These are phyloP conservation scores for Excalfactoria chinensis DNA, from an alignment of 2,113 vertebrate genomes.

Conservation along the genomic window DNA sequence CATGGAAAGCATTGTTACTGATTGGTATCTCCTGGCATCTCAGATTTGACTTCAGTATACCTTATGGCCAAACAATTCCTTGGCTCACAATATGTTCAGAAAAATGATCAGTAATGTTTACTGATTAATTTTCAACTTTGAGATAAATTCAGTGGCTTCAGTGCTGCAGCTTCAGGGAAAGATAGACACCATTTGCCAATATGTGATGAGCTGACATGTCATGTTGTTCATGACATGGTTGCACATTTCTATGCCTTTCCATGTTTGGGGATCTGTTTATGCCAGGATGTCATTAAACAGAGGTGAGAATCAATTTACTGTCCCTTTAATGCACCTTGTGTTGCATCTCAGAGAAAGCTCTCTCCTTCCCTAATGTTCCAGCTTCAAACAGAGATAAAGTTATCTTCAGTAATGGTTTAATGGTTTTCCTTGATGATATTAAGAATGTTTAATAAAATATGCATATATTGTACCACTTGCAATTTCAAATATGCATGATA, in stretches of 20 bases:
- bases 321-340: background rate
- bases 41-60: background rate
- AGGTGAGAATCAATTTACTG: background rate
- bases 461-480: background rate
- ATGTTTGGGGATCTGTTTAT: background rate
- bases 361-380: background rate
- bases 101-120: background rate
- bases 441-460: background rate
- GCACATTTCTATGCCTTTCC: no score
- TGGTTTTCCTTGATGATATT: background rate
- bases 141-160: slow-evolving; percentile 31
- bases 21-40: slow-evolving; percentile 3
- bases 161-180: background rate
- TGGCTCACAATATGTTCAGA: background rate
- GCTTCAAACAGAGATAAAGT: background rate
- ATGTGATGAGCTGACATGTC: no score
- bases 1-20: background rate
- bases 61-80: background rate
- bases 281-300: background rate
- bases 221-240: background rate
- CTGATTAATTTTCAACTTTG: slow-evolving; percentile 42
- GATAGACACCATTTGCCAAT: background rate
- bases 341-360: background rate
- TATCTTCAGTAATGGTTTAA: background rate
- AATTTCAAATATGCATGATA: background rate